A percentile compares a stretch with the other conserved stretches of the same genome.
Conservation (phyloP, 2,888 invertebrate genomes). For the Escarpia spicata region DNA sequence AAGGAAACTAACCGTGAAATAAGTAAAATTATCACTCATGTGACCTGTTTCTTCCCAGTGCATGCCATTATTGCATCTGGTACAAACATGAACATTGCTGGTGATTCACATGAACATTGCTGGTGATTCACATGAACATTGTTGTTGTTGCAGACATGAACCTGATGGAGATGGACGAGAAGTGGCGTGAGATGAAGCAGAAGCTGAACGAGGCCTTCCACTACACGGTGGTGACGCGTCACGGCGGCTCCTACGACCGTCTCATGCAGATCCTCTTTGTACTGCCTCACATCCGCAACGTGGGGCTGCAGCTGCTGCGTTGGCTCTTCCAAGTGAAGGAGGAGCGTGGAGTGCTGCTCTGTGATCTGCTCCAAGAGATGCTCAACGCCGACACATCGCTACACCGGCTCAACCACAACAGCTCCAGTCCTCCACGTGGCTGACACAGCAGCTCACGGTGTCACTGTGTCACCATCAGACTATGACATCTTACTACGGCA, state of each 20-base stretch:
- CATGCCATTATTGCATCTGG: no score
- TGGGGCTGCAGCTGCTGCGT: constrained; percentile 8
- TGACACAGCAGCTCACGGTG: not conserved
- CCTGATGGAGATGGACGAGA: not conserved
- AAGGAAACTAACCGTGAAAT: no score
- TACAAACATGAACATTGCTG: no score
- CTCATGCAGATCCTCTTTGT: constrained; percentile 19
- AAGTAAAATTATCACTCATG: no score
- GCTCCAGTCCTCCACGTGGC: not conserved
- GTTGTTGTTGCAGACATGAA: constrained; percentile 20
- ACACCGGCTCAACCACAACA: not conserved
- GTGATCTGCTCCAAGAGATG: constrained; percentile 25
- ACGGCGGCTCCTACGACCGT: not conserved
- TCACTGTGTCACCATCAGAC: not conserved
- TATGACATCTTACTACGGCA: not conserved
- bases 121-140: no score
- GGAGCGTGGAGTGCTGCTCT: constrained; percentile 23
- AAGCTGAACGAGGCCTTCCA: constrained; percentile 24
- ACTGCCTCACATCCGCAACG: constrained; percentile 22
- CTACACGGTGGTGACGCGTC: constrained; percentile 24
- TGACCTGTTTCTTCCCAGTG: no score
- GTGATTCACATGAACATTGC: no score
- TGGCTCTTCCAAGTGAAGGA: constrained; percentile 24
- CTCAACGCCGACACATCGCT: constrained; percentile 18
- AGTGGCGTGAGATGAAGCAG: constrained; percentile 17